Conservation (phyloP, 2,888 invertebrate genomes). For the Ashinkailepas kermadecensis region DNA sequence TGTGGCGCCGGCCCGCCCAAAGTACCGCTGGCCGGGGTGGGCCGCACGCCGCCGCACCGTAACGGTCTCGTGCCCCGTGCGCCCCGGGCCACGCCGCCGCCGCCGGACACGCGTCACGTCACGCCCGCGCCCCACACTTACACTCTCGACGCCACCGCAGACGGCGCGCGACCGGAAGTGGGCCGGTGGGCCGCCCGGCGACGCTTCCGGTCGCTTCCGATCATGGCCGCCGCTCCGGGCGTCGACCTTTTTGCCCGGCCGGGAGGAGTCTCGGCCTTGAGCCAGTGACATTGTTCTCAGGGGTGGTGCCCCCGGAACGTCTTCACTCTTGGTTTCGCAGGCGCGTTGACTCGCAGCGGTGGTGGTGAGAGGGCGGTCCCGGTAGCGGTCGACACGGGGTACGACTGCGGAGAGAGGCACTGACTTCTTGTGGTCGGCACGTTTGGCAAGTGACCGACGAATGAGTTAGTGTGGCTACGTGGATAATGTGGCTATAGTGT, state of each 20-base stretch:
- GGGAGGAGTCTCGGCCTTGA: neutral
- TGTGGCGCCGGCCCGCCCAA: neutral
- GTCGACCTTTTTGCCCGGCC: neutral
- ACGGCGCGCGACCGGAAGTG: no score
- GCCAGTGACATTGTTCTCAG: constrained; percentile 18
- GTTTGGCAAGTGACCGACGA: no score
- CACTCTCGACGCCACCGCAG: no score
- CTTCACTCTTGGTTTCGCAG: neutral
- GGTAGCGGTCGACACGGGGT: no score
- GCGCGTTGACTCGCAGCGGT: neutral
- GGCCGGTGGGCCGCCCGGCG: neutral
- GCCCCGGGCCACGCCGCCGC: neutral
- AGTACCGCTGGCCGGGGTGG: constrained; percentile 3
- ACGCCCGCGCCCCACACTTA: neutral
- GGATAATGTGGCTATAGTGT: no score
- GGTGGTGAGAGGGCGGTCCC: no score
- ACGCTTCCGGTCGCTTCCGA: neutral
- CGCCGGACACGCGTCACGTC: neutral
- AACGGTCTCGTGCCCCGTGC: neutral
- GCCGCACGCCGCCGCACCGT: neutral
- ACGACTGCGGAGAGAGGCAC: no score
- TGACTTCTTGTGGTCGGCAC: no score
- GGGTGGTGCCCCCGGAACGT: neutral
- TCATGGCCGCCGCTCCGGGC: neutral
- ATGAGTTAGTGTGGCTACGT: no score